Base-by-base conservation (phyloP, 2,113 vertebrate species). In the Saguinus imperator region DNA sequence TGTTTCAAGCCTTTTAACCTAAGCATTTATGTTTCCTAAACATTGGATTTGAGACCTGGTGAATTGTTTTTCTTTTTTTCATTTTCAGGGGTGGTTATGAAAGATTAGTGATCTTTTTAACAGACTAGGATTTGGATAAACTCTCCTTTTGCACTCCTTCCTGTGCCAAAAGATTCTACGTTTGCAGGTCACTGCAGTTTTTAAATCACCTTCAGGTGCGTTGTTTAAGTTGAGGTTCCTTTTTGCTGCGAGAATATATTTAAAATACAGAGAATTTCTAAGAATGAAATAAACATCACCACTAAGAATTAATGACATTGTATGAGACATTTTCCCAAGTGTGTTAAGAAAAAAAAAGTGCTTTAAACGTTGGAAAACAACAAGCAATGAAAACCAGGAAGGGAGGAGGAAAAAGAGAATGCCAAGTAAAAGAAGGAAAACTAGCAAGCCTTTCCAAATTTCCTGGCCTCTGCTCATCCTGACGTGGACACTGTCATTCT, bases 401-500 rank as follows among this genome's bases (percentile, higher is more conserved):
- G 25, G 25, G 35, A 40, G n/a, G 27, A 27, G 7, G 17, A 20
- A 7, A 6, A 3, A 6, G 14, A 43, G 40, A 37, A 25, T 52
- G 43, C 10, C 13, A 27, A 40, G 23, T 20, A 8, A 40, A 23
- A 14, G 35, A 13, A 70, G 3, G 52, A 2, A 27, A 5, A 5
- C 25, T 0, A 0, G 1, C 0, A 1, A 4, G 20, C 8, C 7
- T 37, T 9, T 18, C 25, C 11, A 5, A 2, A 29, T 8, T 17
- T 4, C 35, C 5, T 35, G 5, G 16, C 6, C 20, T 37, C 21
- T 27, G 4, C 25, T 35, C 0, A 5, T 10, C 21, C 17, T 25
- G 5, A 11, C 1, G 13, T 6, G 3, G 29, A 4, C 27, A 14
- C 18, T 10, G 0, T 10, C 0, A 0, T 23, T 6, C 4, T 2